A percentile compares a stretch with the other conserved stretches of the same genome.
Evolutionary conservation across 2,797 vertebrate genomes (phyloP).

Genomic region (Aythya fuligula): DNA sequence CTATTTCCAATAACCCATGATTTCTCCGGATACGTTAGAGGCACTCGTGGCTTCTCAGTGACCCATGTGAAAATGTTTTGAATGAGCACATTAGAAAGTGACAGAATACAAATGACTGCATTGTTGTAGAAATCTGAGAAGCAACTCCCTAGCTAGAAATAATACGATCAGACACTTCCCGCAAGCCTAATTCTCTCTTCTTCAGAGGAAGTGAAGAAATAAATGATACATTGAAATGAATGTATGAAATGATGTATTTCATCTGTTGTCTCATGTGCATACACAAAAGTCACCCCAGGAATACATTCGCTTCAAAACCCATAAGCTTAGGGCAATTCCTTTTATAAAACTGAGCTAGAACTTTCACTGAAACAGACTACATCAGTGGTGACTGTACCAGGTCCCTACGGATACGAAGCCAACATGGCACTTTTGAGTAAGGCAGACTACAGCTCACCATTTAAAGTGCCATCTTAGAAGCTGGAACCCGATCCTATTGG

Average conservation of each 20-base stretch:
- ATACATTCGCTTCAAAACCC: background rate
- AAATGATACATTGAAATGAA: background rate
- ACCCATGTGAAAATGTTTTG: background rate
- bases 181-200: background rate
- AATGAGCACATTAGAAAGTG: background rate
- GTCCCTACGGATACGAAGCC: background rate
- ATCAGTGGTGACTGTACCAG: background rate
- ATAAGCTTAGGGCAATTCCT: background rate
- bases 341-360: background rate
- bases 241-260: background rate
- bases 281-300: background rate
- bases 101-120: background rate
- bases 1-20: background rate
- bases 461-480: background rate
- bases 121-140: background rate
- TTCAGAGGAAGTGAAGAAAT: background rate
- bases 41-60: background rate
- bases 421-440: accelerated
- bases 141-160: background rate
- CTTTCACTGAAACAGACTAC: background rate
- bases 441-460: accelerated
- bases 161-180: background rate
- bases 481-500: background rate
- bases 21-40: background rate
- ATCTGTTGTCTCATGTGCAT: no score